Percentiles rank a stretch among this genome's conserved stretches.
Conservation (phyloP, 2,113 vertebrate species). For the Aviceda subcristata region DNA sequence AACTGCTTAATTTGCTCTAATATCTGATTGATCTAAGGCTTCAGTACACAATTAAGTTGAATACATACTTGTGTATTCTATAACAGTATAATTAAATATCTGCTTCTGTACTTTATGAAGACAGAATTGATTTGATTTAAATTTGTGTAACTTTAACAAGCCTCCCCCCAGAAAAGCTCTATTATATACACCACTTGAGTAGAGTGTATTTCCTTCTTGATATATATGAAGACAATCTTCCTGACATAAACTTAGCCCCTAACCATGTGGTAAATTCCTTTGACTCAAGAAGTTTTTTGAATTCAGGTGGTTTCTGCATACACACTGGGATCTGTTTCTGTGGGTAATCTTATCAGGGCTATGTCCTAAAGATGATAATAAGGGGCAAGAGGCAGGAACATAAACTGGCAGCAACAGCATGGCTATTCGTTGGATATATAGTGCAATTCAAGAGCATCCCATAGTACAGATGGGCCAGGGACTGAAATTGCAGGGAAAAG, state of each 20-base stretch:
- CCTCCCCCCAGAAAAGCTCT: not conserved
- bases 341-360: not conserved
- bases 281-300: not conserved
- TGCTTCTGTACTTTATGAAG: not conserved
- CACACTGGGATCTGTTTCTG: not conserved
- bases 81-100: not conserved
- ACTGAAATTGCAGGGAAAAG: not conserved
- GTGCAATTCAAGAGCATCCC: not conserved
- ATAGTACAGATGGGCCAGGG: too few relatives aligned
- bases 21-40: not conserved
- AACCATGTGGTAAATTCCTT: not conserved
- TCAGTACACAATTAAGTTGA: not conserved
- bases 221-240: not conserved
- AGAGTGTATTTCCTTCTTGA: fast-evolving
- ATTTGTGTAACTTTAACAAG: not conserved
- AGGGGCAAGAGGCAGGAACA: not conserved
- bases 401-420: not conserved
- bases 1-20: not conserved
- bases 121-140: not conserved
- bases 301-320: not conserved
- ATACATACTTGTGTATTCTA: not conserved
- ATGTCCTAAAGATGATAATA: not conserved
- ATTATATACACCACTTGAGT: not conserved
- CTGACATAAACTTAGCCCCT: not conserved
- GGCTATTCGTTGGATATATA: not conserved